Evolutionary conservation across 2,113 vertebrate genomes (phyloP).

Genomic region (Spheniscus mendiculus): DNA sequence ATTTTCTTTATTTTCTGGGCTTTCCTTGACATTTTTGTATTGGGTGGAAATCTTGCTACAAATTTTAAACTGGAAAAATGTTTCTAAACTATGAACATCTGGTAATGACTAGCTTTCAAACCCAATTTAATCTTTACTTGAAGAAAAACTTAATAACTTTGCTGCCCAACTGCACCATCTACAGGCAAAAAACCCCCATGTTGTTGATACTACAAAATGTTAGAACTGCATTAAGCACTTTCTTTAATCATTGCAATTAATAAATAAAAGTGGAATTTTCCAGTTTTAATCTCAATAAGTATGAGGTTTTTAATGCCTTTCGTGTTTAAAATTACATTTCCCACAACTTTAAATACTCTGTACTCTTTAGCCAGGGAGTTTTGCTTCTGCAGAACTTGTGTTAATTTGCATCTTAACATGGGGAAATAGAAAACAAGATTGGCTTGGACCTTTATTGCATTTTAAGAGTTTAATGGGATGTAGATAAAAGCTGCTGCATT

Average conservation of each 20-base stretch:
- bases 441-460: neutral
- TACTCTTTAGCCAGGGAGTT: neutral
- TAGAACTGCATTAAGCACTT: neutral
- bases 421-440: neutral
- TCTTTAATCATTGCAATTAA: neutral
- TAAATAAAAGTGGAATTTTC: neutral
- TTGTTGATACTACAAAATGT: neutral
- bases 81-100: constrained; percentile 5
- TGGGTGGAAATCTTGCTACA: neutral
- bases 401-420: neutral
- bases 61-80: neutral
- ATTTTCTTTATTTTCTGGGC: neutral
- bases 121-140: neutral
- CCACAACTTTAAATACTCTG: neutral
- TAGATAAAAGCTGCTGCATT: constrained; percentile 30
- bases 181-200: neutral
- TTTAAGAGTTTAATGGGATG: neutral
- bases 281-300: neutral
- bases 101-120: constrained; percentile 8
- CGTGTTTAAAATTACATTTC: neutral
- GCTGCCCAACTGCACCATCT: constrained; percentile 57
- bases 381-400: neutral
- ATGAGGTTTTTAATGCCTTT: neutral
- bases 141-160: neutral
- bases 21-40: neutral